Evolutionary conservation across 2,797 vertebrate species (phyloP), one percentile per base, ranked within the genome.

Genomic region (Distichodus sexfasciatus): DNA sequence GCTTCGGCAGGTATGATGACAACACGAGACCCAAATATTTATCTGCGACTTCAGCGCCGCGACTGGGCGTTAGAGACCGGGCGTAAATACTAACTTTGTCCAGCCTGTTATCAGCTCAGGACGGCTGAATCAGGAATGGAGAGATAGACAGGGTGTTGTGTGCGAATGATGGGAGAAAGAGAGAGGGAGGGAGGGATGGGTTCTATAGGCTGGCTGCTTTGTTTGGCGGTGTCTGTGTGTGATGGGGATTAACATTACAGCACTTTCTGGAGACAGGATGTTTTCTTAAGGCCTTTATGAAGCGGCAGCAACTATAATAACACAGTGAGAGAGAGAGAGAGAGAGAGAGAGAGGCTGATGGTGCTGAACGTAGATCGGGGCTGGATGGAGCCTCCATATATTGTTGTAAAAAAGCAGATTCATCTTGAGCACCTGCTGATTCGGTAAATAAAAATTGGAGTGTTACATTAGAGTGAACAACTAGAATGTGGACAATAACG

Each of bases 281-380:
- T 67, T 66, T 61, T 61, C 55, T 28, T 61, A 46, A 44, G 29
- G 48, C 59, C 63, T 38, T 67, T 67, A 57, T 72, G 17, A 66
- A 60, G 21, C 24, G 14, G 11, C 10, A 40, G 17, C n/a, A n/a
- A n/a, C 40, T 47, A 14, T 58, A 58, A 50, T 3, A 51, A 50
- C 58, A 48, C 8, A 31, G 21, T 14, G 21, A 33, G 48, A 47
- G n/a, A 28, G 9, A 11, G 36, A 26, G 46, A 44, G 29, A 40
- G 15, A 62, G 55, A 59, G 69, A 63, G 64, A 66, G 68, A 65
- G 57, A 15, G 12, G 10, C 8, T 21, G 47, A 62, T 31, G 51
- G 51, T 59, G 59, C 41, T 55, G 44, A 64, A n/a, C n/a, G n/a
- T n/a, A n/a, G n/a, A n/a, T n/a, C n/a, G n/a, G n/a, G n/a, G n/a